Evolutionary conservation across 2,797 vertebrate species (phyloP).

Genomic region (Mus spretus): DNA sequence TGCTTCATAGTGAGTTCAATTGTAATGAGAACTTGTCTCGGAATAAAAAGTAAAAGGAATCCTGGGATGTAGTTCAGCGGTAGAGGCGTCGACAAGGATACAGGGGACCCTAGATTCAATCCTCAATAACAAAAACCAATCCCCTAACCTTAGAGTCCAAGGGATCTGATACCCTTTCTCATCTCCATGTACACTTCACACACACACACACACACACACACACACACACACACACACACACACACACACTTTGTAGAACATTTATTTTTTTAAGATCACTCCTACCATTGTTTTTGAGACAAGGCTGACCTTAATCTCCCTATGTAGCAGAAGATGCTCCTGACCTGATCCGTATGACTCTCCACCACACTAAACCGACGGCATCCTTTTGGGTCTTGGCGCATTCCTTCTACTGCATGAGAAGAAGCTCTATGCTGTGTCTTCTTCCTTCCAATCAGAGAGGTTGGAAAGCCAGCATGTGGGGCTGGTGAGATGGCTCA

Average conservation of each 20-base stretch:
- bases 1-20: neutral
- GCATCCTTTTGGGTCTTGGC: neutral
- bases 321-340: neutral
- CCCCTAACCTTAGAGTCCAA: neutral
- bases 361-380: neutral
- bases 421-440: neutral
- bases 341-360: neutral
- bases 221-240: neutral
- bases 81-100: neutral
- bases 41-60: neutral
- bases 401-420: neutral
- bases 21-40: neutral
- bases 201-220: neutral
- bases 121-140: neutral
- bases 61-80: neutral
- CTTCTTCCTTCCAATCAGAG: constrained; percentile 36
- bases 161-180: too few relatives aligned
- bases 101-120: neutral
- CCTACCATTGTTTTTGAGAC: neutral
- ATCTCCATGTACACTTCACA: neutral
- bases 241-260: neutral
- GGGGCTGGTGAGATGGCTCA: too few relatives aligned
- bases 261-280: neutral
- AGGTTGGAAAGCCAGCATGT: neutral
- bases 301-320: neutral